Percentiles rank a stretch among this genome's conserved stretches.
Conservation (phyloP, 2,113 vertebrate genomes). For the Gobiocypris rarus region DNA sequence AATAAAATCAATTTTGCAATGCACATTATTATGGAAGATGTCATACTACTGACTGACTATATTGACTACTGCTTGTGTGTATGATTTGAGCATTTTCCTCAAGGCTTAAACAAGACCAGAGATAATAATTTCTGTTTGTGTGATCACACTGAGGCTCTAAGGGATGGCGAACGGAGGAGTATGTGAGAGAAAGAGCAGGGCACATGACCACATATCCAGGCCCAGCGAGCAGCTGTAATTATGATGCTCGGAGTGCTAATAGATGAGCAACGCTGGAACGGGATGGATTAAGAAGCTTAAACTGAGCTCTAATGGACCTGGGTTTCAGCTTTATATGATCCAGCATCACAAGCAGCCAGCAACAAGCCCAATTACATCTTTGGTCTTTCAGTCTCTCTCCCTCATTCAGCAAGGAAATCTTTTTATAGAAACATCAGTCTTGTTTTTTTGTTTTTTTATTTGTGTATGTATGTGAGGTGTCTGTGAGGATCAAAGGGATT, state of each 20-base stretch:
- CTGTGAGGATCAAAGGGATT: constrained; percentile 45
- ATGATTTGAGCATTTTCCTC: neutral
- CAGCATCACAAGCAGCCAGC: constrained; percentile 4
- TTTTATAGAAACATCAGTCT: constrained; percentile 44
- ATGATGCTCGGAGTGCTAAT: constrained; percentile 56
- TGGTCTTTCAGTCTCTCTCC: neutral
- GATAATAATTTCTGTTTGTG: neutral
- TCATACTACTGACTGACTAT: neutral
- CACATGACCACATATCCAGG: constrained; percentile 20
- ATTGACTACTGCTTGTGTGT: neutral
- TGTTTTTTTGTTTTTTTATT: neutral
- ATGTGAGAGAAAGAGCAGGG: neutral
- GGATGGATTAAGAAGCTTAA: constrained; percentile 39
- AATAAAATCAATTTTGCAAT: too few species aligned
- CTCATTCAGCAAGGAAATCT: constrained; percentile 21
- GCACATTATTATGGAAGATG: neutral
- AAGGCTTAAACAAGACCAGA: neutral
- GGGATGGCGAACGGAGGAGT: neutral
- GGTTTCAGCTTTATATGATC: constrained; percentile 42
- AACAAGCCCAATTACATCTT: constrained; percentile 45
- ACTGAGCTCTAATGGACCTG: constrained; percentile 24
- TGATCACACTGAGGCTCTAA: neutral
- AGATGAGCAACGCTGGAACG: constrained; percentile 25
- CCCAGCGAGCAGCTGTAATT: constrained; percentile 54
- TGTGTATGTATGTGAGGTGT: constrained; percentile 24